Conservation (phyloP, 2,888 invertebrate species). For the Tipula vernalis region DNA sequence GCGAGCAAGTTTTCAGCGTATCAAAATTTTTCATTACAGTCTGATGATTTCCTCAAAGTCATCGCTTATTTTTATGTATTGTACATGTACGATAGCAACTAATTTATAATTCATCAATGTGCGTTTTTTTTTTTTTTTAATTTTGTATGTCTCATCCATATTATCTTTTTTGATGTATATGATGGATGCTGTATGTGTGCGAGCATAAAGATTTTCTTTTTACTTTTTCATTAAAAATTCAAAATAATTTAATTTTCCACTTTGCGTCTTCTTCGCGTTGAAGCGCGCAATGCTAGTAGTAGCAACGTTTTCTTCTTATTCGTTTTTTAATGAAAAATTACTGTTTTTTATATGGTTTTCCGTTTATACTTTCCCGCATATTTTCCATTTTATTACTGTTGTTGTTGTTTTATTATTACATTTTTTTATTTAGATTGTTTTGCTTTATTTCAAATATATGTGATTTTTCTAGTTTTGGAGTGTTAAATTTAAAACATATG, state of each 20-base stretch:
- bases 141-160: neutral
- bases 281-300: neutral
- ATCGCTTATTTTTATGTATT: neutral
- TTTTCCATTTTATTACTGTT: neutral
- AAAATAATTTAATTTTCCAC: neutral
- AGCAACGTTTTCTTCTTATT: neutral
- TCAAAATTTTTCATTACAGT: neutral
- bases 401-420: neutral
- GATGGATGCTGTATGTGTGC: neutral
- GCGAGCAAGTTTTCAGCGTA: neutral
- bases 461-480: neutral
- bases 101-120: neutral
- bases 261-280: neutral
- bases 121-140: too few relatives aligned
- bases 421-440: neutral
- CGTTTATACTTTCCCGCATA: neutral
- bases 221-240: neutral
- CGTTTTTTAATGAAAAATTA: neutral
- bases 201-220: neutral
- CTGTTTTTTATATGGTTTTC: neutral
- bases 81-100: neutral
- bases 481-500: neutral
- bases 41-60: neutral
- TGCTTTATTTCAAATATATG: neutral
- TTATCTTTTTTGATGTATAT: neutral